Percentiles rank a stretch among this genome's conserved stretches.
phyloP scores from a whole-genome alignment of 2,888 invertebrate species.

The Catocala fraxini region DNA sequence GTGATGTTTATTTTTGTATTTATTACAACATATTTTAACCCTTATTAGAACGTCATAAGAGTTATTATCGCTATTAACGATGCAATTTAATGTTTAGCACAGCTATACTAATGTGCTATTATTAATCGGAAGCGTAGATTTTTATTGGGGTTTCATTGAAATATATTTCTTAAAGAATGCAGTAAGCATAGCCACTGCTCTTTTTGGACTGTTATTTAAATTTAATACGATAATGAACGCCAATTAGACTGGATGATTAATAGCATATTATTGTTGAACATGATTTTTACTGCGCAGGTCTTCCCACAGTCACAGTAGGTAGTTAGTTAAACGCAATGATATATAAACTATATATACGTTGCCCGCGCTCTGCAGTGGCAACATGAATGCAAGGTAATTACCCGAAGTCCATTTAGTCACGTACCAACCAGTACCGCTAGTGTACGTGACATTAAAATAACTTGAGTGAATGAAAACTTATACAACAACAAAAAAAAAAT shows the following conservation, averaged over 20 bases:
- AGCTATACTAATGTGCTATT: slow-evolving; percentile 54
- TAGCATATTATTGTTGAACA: slow-evolving; percentile 27
- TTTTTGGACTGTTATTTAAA: slow-evolving; percentile 50
- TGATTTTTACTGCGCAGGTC: slow-evolving; percentile 13
- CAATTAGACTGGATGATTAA: slow-evolving; percentile 41
- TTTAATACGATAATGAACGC: slow-evolving; percentile 43
- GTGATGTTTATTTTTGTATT: slow-evolving; percentile 50
- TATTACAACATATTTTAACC: slow-evolving; percentile 46
- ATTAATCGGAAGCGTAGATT: slow-evolving; percentile 67
- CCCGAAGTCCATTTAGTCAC: no score
- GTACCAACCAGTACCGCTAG: no score
- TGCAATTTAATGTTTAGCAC: slow-evolving; percentile 45
- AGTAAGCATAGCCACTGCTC: slow-evolving; percentile 31
- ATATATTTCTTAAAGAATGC: slow-evolving; percentile 43
- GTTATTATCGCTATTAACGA: slow-evolving; percentile 31
- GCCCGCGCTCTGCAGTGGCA: no score
- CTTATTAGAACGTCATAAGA: slow-evolving; percentile 36
- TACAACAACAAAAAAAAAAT: no score
- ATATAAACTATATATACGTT: no score
- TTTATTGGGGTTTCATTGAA: slow-evolving; percentile 64
- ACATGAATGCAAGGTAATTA: no score
- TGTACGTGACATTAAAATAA: no score
- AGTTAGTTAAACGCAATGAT: no score
- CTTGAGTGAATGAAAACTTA: no score
- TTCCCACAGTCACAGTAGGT: slow-evolving; percentile 25